Conservation (phyloP, 2,797 vertebrate species). For the Platyrinchus mystaceus region DNA sequence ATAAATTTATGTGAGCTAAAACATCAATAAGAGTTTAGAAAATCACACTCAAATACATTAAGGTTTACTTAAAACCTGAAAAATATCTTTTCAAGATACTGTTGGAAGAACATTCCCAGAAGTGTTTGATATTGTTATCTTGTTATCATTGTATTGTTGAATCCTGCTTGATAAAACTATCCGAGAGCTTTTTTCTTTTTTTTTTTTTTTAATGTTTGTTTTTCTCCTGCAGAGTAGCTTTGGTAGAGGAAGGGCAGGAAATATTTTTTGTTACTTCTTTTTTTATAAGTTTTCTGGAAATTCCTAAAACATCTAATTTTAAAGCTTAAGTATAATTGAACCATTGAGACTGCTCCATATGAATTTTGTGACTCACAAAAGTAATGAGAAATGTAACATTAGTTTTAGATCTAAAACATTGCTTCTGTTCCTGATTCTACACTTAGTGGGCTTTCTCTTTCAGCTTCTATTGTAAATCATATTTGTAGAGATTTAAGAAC, state of each 20-base stretch:
- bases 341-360: neutral
- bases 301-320: neutral
- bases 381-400: neutral
- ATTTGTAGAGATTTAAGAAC: neutral
- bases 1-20: neutral
- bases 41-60: neutral
- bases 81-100: neutral
- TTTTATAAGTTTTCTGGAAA: neutral
- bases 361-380: neutral
- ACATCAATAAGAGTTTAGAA: neutral
- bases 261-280: neutral
- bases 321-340: neutral
- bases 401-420: neutral
- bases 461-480: neutral
- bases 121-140: neutral
- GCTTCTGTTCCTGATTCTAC: neutral
- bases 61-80: neutral
- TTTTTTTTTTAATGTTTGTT: neutral
- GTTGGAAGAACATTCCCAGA: neutral
- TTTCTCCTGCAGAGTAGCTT: neutral
- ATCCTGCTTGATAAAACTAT: neutral
- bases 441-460: neutral
- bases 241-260: neutral
- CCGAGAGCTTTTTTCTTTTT: neutral
- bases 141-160: neutral